phyloP scores from a whole-genome alignment of 2,113 vertebrate genomes.

The Bubo blakistoni region DNA sequence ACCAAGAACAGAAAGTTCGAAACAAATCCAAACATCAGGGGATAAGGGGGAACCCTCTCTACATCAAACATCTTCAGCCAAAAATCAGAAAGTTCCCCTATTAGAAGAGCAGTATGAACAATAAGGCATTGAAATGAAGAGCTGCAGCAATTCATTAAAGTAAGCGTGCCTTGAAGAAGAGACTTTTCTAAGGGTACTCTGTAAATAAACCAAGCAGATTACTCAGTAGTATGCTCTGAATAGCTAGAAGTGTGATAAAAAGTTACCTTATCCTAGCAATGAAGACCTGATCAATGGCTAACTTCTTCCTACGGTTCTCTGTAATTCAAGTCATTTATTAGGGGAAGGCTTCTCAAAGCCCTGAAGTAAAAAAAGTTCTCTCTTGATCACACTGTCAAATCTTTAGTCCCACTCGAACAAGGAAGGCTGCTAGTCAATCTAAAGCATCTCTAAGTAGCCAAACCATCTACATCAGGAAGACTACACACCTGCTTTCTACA shows the following conservation, averaged over 20 bases:
- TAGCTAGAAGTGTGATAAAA: background rate
- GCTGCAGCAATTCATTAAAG: background rate
- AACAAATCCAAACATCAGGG: background rate
- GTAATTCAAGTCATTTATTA: background rate
- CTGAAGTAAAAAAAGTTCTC: background rate
- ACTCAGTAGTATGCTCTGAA: background rate
- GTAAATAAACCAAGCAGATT: background rate
- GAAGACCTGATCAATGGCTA: background rate
- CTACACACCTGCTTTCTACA: background rate
- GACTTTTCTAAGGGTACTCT: background rate
- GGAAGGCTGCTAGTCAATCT: background rate
- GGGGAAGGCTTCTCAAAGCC: background rate
- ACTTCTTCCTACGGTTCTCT: background rate
- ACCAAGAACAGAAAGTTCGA: background rate
- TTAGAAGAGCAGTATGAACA: background rate
- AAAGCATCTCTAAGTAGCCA: background rate
- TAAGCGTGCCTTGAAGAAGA: background rate
- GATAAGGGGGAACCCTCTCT: background rate
- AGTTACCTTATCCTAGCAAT: background rate
- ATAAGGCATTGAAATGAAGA: background rate
- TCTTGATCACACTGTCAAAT: background rate
- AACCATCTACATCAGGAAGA: background rate
- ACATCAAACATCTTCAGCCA: background rate
- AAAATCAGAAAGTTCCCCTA: background rate
- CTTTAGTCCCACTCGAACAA: background rate